These are phyloP conservation scores for Choreutis nemorana DNA, from an alignment of 2,888 invertebrate species.

Conservation along the genomic window DNA sequence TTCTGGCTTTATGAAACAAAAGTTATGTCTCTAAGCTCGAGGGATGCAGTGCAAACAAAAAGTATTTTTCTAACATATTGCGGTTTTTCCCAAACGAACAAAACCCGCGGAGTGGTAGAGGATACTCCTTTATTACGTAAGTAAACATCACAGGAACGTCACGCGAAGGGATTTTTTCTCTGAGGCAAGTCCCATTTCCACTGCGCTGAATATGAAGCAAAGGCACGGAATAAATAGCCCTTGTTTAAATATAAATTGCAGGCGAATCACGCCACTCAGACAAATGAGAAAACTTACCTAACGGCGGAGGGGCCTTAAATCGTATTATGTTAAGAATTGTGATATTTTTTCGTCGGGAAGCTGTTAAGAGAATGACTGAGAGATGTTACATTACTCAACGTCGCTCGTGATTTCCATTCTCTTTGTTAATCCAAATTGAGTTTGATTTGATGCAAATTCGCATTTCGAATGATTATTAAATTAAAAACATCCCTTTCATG, in stretches of 20 bases:
- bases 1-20: too few species aligned
- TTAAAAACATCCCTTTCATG: slow-evolving; percentile 4
- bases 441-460: slow-evolving; percentile 9
- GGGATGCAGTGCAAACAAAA: slow-evolving; percentile 19
- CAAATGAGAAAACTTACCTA: slow-evolving; percentile 16
- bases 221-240: slow-evolving; percentile 14
- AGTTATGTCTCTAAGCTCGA: too few species aligned
- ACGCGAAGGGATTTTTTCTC: slow-evolving; percentile 16
- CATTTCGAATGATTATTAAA: slow-evolving; percentile 9
- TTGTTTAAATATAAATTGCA: slow-evolving; percentile 16
- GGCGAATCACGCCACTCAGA: slow-evolving; percentile 13
- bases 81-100: slow-evolving; percentile 22
- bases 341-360: slow-evolving; percentile 7
- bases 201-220: slow-evolving; percentile 15
- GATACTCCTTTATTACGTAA: slow-evolving; percentile 12
- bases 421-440: too few species aligned
- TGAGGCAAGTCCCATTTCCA: slow-evolving; percentile 10
- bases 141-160: slow-evolving; percentile 11
- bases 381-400: background rate
- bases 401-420: background rate
- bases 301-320: slow-evolving; percentile 12
- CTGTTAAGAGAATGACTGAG: background rate
- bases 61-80: slow-evolving; percentile 21
- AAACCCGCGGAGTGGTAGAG: slow-evolving; percentile 12
- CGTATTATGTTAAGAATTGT: slow-evolving; percentile 15